Conservation (phyloP, 2,797 vertebrate genomes). For the Microctenopoma lineatum region DNA sequence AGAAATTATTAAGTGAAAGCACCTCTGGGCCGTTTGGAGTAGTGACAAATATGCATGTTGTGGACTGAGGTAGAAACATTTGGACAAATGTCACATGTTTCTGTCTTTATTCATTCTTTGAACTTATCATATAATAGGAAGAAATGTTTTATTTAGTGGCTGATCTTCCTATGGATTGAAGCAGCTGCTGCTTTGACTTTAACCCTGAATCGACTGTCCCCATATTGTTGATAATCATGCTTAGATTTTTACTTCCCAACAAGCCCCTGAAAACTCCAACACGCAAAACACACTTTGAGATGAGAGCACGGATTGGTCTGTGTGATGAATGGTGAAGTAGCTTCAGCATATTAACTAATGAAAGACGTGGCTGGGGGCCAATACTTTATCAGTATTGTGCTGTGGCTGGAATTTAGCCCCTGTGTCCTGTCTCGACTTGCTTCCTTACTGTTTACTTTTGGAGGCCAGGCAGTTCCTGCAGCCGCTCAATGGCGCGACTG, state of each 20-base stretch:
- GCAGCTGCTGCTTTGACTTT: background rate
- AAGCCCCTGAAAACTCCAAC: constrained; percentile 3
- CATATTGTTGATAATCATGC: background rate
- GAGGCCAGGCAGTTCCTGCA: constrained; percentile 54
- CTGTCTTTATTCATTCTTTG: background rate
- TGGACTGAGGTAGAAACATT: constrained; percentile 4
- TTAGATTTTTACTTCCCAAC: background rate
- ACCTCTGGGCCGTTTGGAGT: background rate
- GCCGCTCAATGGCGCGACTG: constrained; percentile 43
- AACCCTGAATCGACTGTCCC: background rate
- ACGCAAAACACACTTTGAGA: constrained; percentile 24
- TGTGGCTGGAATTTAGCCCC: constrained; percentile 75
- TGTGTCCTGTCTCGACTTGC: constrained; percentile 78
- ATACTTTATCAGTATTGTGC: constrained; percentile 68
- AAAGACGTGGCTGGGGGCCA: constrained; percentile 69
- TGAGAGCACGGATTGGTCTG: constrained; percentile 31
- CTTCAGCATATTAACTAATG: constrained; percentile 59
- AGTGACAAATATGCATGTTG: background rate
- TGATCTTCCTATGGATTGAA: background rate
- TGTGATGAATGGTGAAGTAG: constrained; percentile 40
- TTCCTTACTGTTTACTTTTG: constrained; percentile 73
- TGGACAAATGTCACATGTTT: constrained; percentile 1
- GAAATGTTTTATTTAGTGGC: background rate
- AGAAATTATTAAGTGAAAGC: constrained; percentile 4
- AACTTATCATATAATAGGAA: background rate